Evolutionary conservation across 2,113 vertebrate genomes (phyloP).

Genomic region (Ictalurus punctatus): DNA sequence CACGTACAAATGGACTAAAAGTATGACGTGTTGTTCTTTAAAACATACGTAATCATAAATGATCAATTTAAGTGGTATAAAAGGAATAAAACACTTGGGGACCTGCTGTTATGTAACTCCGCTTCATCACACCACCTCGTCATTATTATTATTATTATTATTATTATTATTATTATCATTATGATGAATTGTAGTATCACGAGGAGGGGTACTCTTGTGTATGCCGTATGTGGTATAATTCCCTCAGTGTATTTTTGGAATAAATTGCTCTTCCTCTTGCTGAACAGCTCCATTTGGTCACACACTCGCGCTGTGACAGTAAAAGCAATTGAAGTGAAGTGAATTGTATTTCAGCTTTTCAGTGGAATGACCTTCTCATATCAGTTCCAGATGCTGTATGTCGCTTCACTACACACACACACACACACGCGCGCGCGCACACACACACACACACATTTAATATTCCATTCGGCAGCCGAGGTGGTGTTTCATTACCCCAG

Average conservation of each 20-base stretch:
- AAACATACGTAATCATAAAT: background rate
- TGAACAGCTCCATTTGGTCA: background rate
- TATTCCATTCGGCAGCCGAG: background rate
- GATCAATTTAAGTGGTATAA: background rate
- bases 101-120: background rate
- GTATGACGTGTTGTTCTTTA: no score
- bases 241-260: background rate
- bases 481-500: background rate
- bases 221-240: background rate
- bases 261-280: background rate
- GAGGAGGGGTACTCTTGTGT: background rate
- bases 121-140: background rate
- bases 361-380: background rate
- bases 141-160: background rate
- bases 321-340: slow-evolving; percentile 9
- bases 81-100: background rate
- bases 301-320: background rate
- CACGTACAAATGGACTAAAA: background rate
- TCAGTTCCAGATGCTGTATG: background rate
- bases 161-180: background rate
- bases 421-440: background rate
- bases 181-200: background rate
- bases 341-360: slow-evolving; percentile 4
- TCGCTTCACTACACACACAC: background rate
- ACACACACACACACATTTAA: background rate